Percentiles rank a stretch among this genome's conserved stretches.
Conservation (phyloP, 2,888 invertebrate genomes). For the Brachycybe producta region DNA sequence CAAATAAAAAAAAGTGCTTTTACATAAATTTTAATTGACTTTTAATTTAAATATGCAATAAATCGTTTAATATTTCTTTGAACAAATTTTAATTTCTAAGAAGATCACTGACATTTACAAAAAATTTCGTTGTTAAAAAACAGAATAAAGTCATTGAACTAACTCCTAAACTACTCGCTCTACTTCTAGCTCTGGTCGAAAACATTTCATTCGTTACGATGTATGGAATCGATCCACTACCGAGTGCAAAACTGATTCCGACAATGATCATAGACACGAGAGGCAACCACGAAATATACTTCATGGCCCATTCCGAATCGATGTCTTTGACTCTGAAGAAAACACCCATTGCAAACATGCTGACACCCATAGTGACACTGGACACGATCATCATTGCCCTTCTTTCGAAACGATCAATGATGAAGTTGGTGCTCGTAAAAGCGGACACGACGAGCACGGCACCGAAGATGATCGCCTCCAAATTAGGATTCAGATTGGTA, state of each 20-base stretch:
- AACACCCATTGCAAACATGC: constrained; percentile 66
- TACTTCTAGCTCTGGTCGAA: constrained; percentile 53
- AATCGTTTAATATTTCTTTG: too few relatives aligned
- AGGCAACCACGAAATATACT: constrained; percentile 53
- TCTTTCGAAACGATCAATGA: constrained; percentile 69
- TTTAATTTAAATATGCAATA: too few relatives aligned
- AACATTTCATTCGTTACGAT: constrained; percentile 63
- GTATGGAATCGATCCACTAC: constrained; percentile 72
- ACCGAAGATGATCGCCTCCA: constrained; percentile 68
- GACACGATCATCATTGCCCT: constrained; percentile 60
- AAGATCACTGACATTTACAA: constrained; percentile 56
- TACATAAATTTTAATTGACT: too few relatives aligned
- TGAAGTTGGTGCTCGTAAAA: constrained; percentile 52
- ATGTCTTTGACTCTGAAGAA: constrained; percentile 71
- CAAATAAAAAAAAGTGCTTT: too few relatives aligned
- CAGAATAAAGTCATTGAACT: too few relatives aligned
- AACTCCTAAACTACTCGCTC: constrained; percentile 37
- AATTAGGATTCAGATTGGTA: constrained; percentile 42
- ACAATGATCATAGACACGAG: constrained; percentile 58
- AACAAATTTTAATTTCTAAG: too few relatives aligned
- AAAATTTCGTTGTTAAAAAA: constrained; percentile 71
- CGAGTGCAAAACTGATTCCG: constrained; percentile 64
- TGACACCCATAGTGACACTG: constrained; percentile 54
- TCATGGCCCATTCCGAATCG: constrained; percentile 18
- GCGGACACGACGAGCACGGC: constrained; percentile 68